phyloP scores from a whole-genome alignment of 1,140 invertebrate species.

The Panagrolaimus sp. region DNA sequence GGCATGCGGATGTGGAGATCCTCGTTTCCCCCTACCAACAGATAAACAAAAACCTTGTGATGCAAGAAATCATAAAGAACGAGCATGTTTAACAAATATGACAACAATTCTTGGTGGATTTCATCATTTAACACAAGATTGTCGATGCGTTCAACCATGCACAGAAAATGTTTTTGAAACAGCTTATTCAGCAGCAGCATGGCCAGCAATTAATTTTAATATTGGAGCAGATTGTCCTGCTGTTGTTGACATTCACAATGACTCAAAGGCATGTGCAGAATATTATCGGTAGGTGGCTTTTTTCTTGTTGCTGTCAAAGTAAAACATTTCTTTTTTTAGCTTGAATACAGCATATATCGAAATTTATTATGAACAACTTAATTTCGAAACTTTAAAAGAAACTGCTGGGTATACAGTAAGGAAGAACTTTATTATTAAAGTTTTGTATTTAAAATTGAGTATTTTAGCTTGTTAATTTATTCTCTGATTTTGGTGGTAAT shows the following conservation, averaged over 20 bases:
- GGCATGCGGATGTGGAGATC: constrained; percentile 55
- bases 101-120: constrained; percentile 53
- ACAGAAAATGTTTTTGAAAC: constrained; percentile 58
- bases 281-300: constrained; percentile 12
- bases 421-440: not conserved
- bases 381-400: constrained; percentile 55
- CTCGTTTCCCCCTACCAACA: constrained; percentile 50
- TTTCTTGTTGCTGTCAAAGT: not conserved
- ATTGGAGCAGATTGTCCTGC: constrained; percentile 48
- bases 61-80: constrained; percentile 35
- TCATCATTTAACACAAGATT: constrained; percentile 54
- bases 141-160: constrained; percentile 45
- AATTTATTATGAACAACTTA: constrained; percentile 58
- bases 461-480: constrained; percentile 56
- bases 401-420: constrained; percentile 57
- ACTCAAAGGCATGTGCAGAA: constrained; percentile 41
- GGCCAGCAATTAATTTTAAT: constrained; percentile 56
- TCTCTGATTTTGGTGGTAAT: constrained; percentile 58
- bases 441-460: not conserved
- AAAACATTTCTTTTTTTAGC: constrained; percentile 6
- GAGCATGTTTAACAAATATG: constrained; percentile 49
- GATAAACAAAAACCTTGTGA: constrained; percentile 52
- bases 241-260: constrained; percentile 31
- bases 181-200: constrained; percentile 57
- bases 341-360: constrained; percentile 57